A percentile compares a stretch with the other conserved stretches of the same genome.
These are phyloP conservation scores for Hesperophylax magnus DNA, from an alignment of 1,140 invertebrate species.

Conservation along the genomic window DNA sequence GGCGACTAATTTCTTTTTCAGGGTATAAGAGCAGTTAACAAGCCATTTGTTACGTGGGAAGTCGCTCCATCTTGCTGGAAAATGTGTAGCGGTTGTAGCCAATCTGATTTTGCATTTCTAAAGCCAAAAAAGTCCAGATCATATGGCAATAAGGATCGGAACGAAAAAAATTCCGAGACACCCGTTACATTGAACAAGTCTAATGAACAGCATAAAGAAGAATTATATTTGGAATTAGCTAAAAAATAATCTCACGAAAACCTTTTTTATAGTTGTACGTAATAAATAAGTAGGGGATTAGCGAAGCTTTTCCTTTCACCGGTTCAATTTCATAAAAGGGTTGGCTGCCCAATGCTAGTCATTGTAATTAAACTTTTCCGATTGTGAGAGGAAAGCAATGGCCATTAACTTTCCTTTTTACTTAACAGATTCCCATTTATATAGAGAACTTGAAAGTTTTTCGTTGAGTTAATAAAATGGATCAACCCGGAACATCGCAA, in stretches of 20 bases:
- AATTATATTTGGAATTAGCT: no score
- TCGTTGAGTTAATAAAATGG: conserved; percentile 4
- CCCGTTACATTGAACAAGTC: no score
- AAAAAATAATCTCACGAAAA: neutral
- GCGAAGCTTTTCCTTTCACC: neutral
- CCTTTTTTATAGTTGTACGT: neutral
- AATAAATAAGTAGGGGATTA: conserved; percentile 31
- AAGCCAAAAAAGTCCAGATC: no score
- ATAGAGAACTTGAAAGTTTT: neutral
- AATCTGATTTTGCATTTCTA: no score
- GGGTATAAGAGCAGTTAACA: no score
- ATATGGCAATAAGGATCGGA: no score
- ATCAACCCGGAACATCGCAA: neutral
- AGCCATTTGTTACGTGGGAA: no score
- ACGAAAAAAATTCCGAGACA: no score
- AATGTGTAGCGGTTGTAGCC: no score
- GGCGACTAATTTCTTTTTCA: no score
- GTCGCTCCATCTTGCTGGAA: no score
- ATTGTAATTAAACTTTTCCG: conserved; percentile 17
- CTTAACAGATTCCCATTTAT: neutral
- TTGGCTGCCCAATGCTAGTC: neutral
- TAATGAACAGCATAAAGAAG: no score
- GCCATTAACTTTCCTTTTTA: conserved; percentile 19
- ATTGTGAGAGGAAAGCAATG: conserved; percentile 13
- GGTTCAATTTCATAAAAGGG: conserved; percentile 28